A percentile compares a stretch with the other conserved stretches of the same genome.
These are phyloP conservation scores for Eupeodes corollae DNA, from an alignment of 1,140 invertebrate genomes.

Conservation along the genomic window DNA sequence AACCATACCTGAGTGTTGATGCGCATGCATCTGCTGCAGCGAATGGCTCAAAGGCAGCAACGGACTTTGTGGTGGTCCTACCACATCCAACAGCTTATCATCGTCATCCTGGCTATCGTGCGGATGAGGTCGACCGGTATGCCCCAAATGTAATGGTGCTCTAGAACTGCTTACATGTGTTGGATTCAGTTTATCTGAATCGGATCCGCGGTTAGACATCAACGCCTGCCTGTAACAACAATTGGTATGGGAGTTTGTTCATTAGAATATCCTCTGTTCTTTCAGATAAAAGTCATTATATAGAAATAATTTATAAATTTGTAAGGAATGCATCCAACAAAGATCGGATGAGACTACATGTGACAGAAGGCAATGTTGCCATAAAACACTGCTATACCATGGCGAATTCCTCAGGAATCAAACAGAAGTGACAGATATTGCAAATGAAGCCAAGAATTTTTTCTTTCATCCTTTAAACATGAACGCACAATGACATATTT, in stretches of 20 bases:
- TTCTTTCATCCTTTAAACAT: no score
- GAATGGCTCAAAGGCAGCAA: conserved; percentile 45
- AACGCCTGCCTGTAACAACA: conserved; percentile 66
- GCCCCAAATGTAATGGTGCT: conserved; percentile 38
- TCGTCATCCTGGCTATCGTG: conserved; percentile 54
- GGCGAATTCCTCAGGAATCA: no score
- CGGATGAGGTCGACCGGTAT: conserved; percentile 34
- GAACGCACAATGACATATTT: no score
- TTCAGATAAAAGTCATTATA: not conserved
- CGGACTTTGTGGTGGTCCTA: conserved; percentile 66
- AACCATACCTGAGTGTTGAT: conserved; percentile 34
- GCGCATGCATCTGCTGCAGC: conserved; percentile 35
- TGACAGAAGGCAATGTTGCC: no score
- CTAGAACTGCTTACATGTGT: conserved; percentile 36
- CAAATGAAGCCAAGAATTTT: no score
- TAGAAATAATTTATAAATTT: not conserved
- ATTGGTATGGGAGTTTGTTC: conserved; percentile 25
- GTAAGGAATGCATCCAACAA: not conserved
- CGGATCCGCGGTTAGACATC: conserved; percentile 56
- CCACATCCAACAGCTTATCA: conserved; percentile 78
- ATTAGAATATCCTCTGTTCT: conserved; percentile 34
- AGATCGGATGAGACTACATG: no score
- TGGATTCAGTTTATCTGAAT: conserved; percentile 37
- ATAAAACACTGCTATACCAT: no score
- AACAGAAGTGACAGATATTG: no score